A percentile compares a stretch with the other conserved stretches of the same genome.
phyloP scores from a whole-genome alignment of 2,113 vertebrate species.

The Eudyptes chrysolophus region DNA sequence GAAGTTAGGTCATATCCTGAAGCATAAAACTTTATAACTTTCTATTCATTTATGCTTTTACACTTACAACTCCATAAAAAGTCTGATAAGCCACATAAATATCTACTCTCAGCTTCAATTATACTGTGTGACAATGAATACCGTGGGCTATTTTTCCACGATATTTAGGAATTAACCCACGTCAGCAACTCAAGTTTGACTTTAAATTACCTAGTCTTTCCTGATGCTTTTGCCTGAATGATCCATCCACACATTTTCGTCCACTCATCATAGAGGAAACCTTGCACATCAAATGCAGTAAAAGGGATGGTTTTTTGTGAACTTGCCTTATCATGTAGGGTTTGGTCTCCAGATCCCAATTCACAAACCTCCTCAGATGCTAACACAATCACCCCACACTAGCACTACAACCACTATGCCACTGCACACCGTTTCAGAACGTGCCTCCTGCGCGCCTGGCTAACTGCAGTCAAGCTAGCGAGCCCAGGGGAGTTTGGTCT shows the following conservation, averaged over 20 bases:
- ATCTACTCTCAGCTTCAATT: slow-evolving; percentile 1
- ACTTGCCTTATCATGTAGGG: background rate
- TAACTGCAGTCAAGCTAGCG: rapidly evolving
- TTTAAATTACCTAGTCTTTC: background rate
- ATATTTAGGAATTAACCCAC: slow-evolving; percentile 1
- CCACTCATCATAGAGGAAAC: background rate
- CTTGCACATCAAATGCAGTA: background rate
- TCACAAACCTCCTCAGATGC: background rate
- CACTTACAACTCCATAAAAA: background rate
- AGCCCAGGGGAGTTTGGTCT: background rate
- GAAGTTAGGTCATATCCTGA: background rate
- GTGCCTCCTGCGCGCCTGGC: rapidly evolving
- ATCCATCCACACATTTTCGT: background rate
- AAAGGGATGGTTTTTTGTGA: background rate
- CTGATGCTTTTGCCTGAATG: background rate
- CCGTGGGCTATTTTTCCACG: background rate
- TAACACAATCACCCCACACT: background rate
- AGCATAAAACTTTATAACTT: background rate
- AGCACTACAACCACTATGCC: rapidly evolving
- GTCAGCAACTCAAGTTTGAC: background rate
- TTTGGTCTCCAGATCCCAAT: background rate
- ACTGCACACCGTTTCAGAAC: rapidly evolving
- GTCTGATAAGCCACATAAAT: slow-evolving; percentile 23
- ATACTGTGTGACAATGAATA: background rate
- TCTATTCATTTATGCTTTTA: slow-evolving; percentile 4